A percentile compares a stretch with the other conserved stretches of the same genome.
These are phyloP conservation scores for Thereva unica DNA, from an alignment of 2,888 invertebrate genomes.

Conservation along the genomic window DNA sequence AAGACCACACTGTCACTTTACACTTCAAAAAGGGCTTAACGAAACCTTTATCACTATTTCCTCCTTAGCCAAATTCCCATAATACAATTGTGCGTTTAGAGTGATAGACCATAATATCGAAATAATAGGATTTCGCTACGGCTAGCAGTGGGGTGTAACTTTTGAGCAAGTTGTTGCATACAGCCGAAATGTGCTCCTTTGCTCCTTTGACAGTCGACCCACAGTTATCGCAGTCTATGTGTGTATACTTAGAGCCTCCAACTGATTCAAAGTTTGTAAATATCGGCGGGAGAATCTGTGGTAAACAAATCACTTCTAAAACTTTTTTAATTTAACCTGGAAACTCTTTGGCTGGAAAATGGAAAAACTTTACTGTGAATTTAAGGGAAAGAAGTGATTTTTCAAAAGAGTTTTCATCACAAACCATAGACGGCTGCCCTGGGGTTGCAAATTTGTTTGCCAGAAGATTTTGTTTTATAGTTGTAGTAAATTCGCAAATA, in stretches of 20 bases:
- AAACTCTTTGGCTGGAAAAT: constrained; percentile 29
- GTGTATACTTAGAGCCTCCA: background rate
- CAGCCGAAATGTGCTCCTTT: too few species aligned
- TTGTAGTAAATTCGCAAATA: constrained; percentile 19
- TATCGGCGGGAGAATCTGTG: constrained; percentile 23
- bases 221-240: background rate
- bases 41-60: too few species aligned
- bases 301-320: constrained; percentile 30
- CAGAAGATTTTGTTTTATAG: background rate
- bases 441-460: constrained; percentile 17
- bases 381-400: constrained; percentile 18
- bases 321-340: constrained; percentile 33
- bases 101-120: too few species aligned
- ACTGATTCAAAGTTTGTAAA: constrained; percentile 17
- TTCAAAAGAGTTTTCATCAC: constrained; percentile 25
- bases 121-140: too few species aligned
- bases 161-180: too few species aligned
- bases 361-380: constrained; percentile 31
- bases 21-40: too few species aligned
- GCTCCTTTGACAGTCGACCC: too few species aligned
- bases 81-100: too few species aligned
- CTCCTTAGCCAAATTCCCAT: too few species aligned
- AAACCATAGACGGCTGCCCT: constrained; percentile 6
- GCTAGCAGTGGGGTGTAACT: too few species aligned
- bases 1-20: too few species aligned